These are phyloP conservation scores for Megalopta genalis DNA, from an alignment of 1,140 invertebrate genomes.

Conservation along the genomic window DNA sequence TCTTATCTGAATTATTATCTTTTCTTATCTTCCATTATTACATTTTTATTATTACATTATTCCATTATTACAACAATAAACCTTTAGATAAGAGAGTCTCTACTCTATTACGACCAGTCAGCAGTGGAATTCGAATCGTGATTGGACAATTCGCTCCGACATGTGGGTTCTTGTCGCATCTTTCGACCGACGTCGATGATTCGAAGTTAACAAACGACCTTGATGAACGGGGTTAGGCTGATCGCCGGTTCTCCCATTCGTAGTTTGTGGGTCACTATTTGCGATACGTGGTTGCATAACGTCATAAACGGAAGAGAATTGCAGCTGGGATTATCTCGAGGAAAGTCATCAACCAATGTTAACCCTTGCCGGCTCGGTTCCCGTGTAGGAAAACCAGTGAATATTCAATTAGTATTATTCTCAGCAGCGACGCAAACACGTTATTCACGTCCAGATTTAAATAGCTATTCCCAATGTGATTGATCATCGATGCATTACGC, in stretches of 20 bases:
- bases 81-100: no score
- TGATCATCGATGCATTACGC: background rate
- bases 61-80: no score
- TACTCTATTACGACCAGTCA: no score
- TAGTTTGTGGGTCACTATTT: background rate
- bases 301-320: background rate
- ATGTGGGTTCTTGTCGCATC: background rate
- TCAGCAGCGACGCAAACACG: background rate
- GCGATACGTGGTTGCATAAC: constrained; percentile 11
- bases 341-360: background rate
- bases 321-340: background rate
- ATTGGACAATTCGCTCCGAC: no score
- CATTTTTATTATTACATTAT: no score
- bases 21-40: no score
- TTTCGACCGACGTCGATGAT: background rate
- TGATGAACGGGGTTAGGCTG: constrained; percentile 14
- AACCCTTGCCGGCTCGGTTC: background rate
- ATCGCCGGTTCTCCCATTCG: background rate
- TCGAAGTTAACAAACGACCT: background rate
- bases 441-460: background rate
- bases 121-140: no score
- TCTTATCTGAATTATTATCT: no score
- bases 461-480: background rate
- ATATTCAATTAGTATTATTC: background rate
- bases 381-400: background rate